Percentiles rank a stretch among this genome's conserved stretches.
phyloP scores from a whole-genome alignment of 2,888 invertebrate genomes.

The Chrysotoxum bicinctum region DNA sequence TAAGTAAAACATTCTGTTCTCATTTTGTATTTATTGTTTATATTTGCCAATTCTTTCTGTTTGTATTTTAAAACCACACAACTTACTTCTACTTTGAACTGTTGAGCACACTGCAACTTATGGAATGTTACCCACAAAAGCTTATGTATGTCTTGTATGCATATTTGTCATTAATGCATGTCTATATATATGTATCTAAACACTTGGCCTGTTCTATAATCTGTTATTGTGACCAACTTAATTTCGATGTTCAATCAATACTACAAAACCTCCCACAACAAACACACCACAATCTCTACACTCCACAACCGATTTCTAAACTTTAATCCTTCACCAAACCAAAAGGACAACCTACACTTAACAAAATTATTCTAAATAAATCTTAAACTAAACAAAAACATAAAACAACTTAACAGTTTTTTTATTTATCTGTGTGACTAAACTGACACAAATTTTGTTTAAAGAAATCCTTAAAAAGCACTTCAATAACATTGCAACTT shows the following conservation, averaged over 20 bases:
- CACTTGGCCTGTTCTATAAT: conserved; percentile 38
- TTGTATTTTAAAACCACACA: neutral
- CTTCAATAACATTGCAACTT: conserved; percentile 64
- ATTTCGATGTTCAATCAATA: conserved; percentile 15
- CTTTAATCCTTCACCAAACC: conserved; percentile 6
- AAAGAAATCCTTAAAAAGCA: conserved; percentile 44
- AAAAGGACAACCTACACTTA: conserved; percentile 2
- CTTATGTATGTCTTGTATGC: neutral
- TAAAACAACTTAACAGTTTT: conserved; percentile 22
- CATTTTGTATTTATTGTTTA: neutral
- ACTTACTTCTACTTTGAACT: neutral
- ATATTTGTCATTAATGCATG: neutral
- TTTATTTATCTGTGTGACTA: conserved; percentile 40
- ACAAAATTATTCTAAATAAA: conserved; percentile 27
- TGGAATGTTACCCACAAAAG: neutral
- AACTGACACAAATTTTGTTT: conserved; percentile 49
- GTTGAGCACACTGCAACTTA: neutral
- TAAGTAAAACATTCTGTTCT: neutral
- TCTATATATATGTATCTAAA: neutral
- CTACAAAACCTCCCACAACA: neutral
- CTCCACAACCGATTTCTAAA: neutral
- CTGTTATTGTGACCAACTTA: neutral
- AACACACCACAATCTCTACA: neutral
- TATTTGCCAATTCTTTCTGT: neutral
- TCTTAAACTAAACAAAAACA: conserved; percentile 46